Percentiles rank a stretch among this genome's conserved stretches.
phyloP scores from a whole-genome alignment of 2,888 invertebrate species.

The Tenthredo notha region DNA sequence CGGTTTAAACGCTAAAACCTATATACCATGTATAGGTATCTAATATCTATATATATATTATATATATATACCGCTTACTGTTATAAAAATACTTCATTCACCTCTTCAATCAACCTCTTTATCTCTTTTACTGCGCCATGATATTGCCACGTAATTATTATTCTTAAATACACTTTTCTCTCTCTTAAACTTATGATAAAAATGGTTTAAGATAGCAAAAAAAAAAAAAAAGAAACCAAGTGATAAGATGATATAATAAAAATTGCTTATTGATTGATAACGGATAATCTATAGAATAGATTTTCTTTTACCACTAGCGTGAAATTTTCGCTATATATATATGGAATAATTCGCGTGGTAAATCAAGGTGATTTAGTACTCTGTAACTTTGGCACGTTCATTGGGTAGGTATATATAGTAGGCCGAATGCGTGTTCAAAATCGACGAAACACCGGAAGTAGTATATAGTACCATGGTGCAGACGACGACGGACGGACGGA shows the following conservation, averaged over 20 bases:
- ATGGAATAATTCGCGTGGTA: conserved; percentile 4
- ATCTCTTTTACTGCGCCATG: not conserved
- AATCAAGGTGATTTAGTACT: conserved; percentile 45
- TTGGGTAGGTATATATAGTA: not conserved
- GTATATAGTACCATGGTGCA: not conserved
- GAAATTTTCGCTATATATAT: not conserved
- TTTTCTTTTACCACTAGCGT: not conserved
- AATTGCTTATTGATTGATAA: not conserved
- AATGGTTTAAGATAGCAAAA: not conserved
- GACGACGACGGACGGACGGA: not conserved
- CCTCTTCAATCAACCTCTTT: not conserved
- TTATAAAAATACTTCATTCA: conserved; percentile 2
- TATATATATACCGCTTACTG: not conserved
- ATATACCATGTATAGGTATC: too few relatives aligned
- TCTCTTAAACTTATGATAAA: not conserved
- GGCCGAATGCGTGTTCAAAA: conserved; percentile 17
- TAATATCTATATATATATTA: too few relatives aligned
- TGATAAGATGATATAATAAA: not conserved
- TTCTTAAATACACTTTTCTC: not conserved
- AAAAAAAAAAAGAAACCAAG: not conserved
- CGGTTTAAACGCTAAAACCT: not conserved
- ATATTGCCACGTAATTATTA: not conserved
- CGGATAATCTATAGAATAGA: not conserved
- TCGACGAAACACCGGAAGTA: conserved; percentile 37
- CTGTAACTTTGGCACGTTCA: not conserved